phyloP scores from a whole-genome alignment of 2,888 invertebrate genomes.

The Polymixis flavicincta region DNA sequence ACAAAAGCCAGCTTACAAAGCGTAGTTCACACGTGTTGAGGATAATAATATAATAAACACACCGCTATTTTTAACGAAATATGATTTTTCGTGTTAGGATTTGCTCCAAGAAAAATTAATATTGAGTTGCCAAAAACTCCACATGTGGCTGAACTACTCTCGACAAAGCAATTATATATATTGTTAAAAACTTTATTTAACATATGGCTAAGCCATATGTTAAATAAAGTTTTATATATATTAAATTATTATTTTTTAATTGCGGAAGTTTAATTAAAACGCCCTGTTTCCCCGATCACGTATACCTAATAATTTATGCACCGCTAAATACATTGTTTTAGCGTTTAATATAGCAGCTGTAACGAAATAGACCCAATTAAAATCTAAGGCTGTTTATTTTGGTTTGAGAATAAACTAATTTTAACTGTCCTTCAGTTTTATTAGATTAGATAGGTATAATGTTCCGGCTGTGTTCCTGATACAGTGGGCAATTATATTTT shows the following conservation, averaged over 20 bases:
- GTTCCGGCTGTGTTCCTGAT: slow-evolving; percentile 7
- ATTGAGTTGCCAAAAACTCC: background rate
- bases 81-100: background rate
- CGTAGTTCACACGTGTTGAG: background rate
- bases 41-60: background rate
- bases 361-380: slow-evolving; percentile 17
- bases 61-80: background rate
- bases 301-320: slow-evolving; percentile 16
- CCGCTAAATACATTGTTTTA: background rate
- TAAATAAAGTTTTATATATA: too few species aligned
- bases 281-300: slow-evolving; percentile 11
- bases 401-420: slow-evolving; percentile 12
- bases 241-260: slow-evolving; percentile 19
- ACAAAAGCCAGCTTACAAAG: background rate
- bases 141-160: background rate
- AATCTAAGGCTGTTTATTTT: background rate
- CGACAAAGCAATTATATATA: background rate
- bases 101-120: background rate
- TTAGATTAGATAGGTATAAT: background rate
- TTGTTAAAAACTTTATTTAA: background rate
- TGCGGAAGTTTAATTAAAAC: slow-evolving; percentile 15
- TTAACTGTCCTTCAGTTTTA: slow-evolving; percentile 9
- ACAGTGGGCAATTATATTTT: background rate
- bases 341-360: background rate
- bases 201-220: background rate